Evolutionary conservation across 2,797 vertebrate genomes (phyloP).

Genomic region (Anisognathus igniventris): DNA sequence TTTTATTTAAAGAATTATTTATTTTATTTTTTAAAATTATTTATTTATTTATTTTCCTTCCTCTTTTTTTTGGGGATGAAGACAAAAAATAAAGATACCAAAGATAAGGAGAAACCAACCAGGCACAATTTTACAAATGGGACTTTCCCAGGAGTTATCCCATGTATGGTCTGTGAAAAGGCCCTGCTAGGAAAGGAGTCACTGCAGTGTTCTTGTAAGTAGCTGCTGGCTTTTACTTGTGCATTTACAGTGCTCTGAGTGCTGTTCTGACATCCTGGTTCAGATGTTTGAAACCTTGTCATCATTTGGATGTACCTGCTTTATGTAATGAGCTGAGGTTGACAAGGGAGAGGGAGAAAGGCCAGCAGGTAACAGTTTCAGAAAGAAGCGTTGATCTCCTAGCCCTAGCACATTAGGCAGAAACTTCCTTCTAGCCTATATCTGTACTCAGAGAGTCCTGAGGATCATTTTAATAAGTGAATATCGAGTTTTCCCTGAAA

Average conservation of each 20-base stretch:
- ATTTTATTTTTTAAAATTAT: not conserved
- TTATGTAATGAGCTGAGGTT: not conserved
- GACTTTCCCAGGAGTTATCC: slow-evolving; percentile 79
- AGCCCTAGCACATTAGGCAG: not conserved
- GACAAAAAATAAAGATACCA: slow-evolving; percentile 89
- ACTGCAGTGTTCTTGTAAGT: slow-evolving; percentile 89
- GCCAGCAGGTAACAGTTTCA: not conserved
- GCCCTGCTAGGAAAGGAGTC: slow-evolving; percentile 85
- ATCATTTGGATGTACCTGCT: not conserved
- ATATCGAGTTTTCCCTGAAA: not conserved
- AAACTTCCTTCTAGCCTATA: not conserved
- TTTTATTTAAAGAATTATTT: not conserved
- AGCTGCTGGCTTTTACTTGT: not conserved
- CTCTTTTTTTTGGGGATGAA: slow-evolving; percentile 66
- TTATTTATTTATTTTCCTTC: not conserved
- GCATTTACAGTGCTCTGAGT: not conserved
- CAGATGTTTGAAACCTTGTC: not conserved
- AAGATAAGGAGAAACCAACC: slow-evolving; percentile 83
- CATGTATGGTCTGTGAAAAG: slow-evolving; percentile 89
- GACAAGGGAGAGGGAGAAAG: not conserved
- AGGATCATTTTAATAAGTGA: not conserved
- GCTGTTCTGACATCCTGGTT: not conserved
- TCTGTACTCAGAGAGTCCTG: not conserved
- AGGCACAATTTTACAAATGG: slow-evolving; percentile 86
- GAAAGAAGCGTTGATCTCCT: not conserved